Evolutionary conservation across 2,888 invertebrate species (phyloP).

Genomic region (Scaeva pyrastri): DNA sequence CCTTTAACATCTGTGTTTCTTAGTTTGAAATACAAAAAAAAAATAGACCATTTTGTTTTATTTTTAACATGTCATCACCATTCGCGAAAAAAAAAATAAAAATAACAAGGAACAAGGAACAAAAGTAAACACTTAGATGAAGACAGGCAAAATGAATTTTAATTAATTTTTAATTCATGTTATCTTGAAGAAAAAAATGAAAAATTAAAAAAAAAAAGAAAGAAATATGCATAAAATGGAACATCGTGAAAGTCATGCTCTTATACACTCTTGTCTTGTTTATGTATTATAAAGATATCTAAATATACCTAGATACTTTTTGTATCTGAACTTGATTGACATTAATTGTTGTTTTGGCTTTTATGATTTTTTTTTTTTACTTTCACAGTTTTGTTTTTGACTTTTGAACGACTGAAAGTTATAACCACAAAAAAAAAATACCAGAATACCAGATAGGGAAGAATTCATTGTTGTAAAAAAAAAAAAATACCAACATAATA

Average conservation of each 20-base stretch:
- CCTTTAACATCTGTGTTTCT: conserved; percentile 1
- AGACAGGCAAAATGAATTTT: conserved; percentile 28
- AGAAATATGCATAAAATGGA: conserved; percentile 15
- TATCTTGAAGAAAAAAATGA: conserved; percentile 8
- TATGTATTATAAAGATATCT: too few relatives aligned
- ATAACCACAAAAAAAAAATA: background rate
- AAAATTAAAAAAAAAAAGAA: background rate
- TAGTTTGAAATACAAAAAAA: background rate
- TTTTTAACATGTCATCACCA: conserved; percentile 19
- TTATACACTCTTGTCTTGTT: background rate
- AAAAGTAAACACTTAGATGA: conserved; percentile 30
- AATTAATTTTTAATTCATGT: conserved; percentile 48
- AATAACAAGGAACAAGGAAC: conserved; percentile 7
- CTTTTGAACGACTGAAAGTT: background rate
- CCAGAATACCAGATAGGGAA: background rate
- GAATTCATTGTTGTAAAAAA: too few relatives aligned
- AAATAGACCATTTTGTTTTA: background rate
- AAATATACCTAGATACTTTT: background rate
- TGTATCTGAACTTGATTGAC: conserved; percentile 18
- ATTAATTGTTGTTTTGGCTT: conserved; percentile 21
- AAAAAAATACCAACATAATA: too few relatives aligned
- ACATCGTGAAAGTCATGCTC: conserved; percentile 6
- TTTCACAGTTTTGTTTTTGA: background rate
- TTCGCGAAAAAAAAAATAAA: background rate
- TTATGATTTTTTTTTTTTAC: background rate